A percentile compares a stretch with the other conserved stretches of the same genome.
Evolutionary conservation across 2,888 invertebrate genomes (phyloP).

Genomic region (Anoplius nigerrimus): DNA sequence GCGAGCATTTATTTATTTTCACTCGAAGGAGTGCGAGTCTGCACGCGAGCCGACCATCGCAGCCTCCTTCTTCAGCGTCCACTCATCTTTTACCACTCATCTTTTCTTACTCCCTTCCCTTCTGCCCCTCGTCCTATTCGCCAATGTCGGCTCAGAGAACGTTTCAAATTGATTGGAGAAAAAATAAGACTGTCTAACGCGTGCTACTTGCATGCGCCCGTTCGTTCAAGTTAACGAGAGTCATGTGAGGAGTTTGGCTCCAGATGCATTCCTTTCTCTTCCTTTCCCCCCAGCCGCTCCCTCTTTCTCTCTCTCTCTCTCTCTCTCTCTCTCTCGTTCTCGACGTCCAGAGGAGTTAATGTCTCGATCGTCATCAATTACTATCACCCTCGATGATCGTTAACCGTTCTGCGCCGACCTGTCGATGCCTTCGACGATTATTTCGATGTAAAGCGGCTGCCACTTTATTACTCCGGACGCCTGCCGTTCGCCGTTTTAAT

Average conservation of each 20-base stretch:
- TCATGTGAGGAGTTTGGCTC: too few relatives aligned
- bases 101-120: background rate
- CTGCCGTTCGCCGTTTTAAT: too few relatives aligned
- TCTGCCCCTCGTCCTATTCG: background rate
- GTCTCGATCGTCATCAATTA: too few relatives aligned
- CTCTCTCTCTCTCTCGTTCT: background rate
- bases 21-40: too few relatives aligned
- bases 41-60: background rate
- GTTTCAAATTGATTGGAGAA: background rate
- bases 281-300: background rate
- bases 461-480: too few relatives aligned
- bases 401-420: background rate
- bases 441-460: too few relatives aligned
- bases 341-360: background rate
- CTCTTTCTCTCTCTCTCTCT: background rate
- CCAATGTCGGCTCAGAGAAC: background rate
- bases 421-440: background rate
- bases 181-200: too few relatives aligned
- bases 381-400: too few relatives aligned
- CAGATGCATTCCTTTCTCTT: background rate
- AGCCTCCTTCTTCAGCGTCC: background rate
- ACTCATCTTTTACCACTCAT: too few relatives aligned
- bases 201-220: too few relatives aligned
- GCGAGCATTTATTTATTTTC: too few relatives aligned
- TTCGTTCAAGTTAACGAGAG: too few relatives aligned